Conservation (phyloP, 2,797 vertebrate species). For the Hyperoplus lanceolatus region DNA sequence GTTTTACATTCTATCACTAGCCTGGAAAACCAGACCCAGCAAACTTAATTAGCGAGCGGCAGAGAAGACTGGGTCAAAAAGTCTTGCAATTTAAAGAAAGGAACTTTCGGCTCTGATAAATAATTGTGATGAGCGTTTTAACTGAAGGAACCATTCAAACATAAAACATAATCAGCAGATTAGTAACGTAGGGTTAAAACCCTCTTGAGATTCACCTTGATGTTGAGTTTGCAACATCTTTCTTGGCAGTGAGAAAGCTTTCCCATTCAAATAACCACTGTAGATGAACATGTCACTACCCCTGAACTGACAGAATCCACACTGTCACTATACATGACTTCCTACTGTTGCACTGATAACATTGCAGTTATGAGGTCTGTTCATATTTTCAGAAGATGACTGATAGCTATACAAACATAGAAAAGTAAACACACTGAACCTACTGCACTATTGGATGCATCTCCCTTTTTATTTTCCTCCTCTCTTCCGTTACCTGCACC, state of each 20-base stretch:
- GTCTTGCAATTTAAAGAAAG: too few relatives aligned
- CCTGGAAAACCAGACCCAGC: too few relatives aligned
- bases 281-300: background rate
- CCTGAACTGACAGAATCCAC: background rate
- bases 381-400: conserved; percentile 3
- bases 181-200: background rate
- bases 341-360: background rate
- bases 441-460: background rate
- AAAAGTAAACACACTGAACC: conserved; percentile 14
- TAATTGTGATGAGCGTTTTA: too few relatives aligned
- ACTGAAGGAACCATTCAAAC: too few relatives aligned
- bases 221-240: background rate
- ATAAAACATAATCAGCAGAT: background rate
- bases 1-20: too few relatives aligned
- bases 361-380: background rate
- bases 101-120: too few relatives aligned
- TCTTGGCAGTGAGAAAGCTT: background rate
- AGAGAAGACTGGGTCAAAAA: too few relatives aligned
- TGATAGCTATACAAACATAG: background rate
- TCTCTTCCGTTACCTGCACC: background rate
- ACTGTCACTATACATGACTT: background rate
- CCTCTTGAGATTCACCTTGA: accelerated
- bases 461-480: background rate
- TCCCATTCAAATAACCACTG: too few relatives aligned
- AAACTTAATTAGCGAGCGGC: too few relatives aligned